These are phyloP conservation scores for Gymnocheta viridis DNA, from an alignment of 2,888 invertebrate genomes.

Conservation along the genomic window DNA sequence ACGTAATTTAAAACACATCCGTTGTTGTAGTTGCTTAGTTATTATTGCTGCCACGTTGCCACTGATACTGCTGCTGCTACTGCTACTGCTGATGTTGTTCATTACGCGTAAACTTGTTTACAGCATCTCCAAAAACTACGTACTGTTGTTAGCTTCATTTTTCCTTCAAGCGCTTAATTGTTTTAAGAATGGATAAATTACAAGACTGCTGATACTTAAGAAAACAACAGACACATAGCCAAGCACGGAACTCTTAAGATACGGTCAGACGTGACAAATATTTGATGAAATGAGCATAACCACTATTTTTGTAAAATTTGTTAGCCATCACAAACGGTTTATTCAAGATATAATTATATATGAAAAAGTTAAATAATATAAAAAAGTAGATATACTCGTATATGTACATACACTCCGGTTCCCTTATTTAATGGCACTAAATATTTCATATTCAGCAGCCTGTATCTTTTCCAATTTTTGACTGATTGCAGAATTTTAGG, in stretches of 20 bases:
- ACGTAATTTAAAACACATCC: constrained; percentile 49
- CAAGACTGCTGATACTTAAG: constrained; percentile 62
- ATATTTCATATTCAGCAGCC: no score
- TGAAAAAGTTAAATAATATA: no score
- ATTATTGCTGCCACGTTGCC: constrained; percentile 1
- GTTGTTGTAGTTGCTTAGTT: constrained; percentile 34
- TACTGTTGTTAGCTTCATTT: constrained; percentile 32
- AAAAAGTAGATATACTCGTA: no score
- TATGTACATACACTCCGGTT: no score
- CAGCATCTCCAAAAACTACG: constrained; percentile 60
- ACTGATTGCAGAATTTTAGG: no score
- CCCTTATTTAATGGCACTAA: no score
- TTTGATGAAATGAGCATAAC: no score
- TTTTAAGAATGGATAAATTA: constrained; percentile 69
- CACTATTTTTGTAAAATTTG: no score
- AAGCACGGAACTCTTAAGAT: neutral
- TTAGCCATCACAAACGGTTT: no score
- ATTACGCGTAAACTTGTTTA: constrained; percentile 65
- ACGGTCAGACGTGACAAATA: no score
- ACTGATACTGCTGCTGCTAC: constrained; percentile 22
- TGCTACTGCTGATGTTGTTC: constrained; percentile 27
- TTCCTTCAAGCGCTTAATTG: constrained; percentile 64
- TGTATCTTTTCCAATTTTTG: no score
- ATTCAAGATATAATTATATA: no score
- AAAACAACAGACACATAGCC: constrained; percentile 35